A percentile compares a stretch with the other conserved stretches of the same genome.
Conservation (phyloP, 2,888 invertebrate species). For the Fragum sueziense region DNA sequence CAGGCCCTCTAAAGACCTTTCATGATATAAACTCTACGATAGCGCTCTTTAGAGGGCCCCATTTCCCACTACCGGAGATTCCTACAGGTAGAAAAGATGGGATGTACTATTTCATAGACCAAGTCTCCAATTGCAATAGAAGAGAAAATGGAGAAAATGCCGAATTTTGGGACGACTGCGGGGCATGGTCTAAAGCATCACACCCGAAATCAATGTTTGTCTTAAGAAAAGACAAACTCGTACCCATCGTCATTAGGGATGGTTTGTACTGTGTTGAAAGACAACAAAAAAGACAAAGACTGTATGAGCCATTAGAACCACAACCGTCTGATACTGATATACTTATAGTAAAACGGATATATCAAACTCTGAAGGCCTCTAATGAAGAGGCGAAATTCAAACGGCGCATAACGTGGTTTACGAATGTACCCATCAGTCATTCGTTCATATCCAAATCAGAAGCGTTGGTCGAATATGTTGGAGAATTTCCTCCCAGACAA, state of each 20-base stretch:
- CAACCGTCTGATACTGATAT: constrained; percentile 6
- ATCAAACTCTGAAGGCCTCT: constrained; percentile 9
- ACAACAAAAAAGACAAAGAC: background rate
- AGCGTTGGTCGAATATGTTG: constrained; percentile 33
- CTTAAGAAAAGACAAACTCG: background rate
- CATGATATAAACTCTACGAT: constrained; percentile 25
- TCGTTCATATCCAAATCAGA: background rate
- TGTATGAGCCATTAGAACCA: constrained; percentile 25
- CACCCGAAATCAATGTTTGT: constrained; percentile 12
- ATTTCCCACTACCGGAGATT: background rate
- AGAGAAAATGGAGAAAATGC: background rate
- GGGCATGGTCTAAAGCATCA: constrained; percentile 13
- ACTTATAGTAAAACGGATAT: constrained; percentile 21
- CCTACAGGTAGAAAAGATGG: constrained; percentile 32
- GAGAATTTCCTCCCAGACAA: constrained; percentile 15
- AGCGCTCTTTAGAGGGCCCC: constrained; percentile 10
- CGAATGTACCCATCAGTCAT: background rate
- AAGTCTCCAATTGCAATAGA: background rate
- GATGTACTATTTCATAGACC: constrained; percentile 8
- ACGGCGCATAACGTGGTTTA: constrained; percentile 28
- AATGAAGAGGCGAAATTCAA: constrained; percentile 1
- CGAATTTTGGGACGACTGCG: constrained; percentile 36
- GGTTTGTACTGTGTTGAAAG: constrained; percentile 13
- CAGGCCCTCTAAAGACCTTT: constrained; percentile 31
- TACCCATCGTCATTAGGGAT: background rate